Evolutionary conservation across 2,888 invertebrate species (phyloP).

Genomic region (Cremastinae sp.): DNA sequence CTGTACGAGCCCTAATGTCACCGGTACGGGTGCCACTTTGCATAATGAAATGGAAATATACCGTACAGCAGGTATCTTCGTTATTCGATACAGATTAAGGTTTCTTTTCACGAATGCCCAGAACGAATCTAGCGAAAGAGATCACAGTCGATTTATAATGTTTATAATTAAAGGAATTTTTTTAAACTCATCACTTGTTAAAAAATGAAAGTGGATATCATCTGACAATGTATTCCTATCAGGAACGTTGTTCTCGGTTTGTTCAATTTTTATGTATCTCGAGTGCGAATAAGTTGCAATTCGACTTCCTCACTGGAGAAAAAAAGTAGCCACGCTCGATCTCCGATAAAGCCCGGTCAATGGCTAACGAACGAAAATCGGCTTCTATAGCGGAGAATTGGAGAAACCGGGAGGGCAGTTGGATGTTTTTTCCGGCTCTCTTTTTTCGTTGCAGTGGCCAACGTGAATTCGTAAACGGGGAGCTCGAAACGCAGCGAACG

Average conservation of each 20-base stretch:
- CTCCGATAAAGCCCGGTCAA: constrained; percentile 73
- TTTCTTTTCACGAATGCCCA: constrained; percentile 64
- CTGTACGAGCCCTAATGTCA: constrained; percentile 69
- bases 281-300: constrained; percentile 23
- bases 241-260: constrained; percentile 33
- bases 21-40: constrained; percentile 73
- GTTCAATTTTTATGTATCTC: constrained; percentile 27
- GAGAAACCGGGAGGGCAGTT: constrained; percentile 64
- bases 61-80: constrained; percentile 76
- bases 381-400: constrained; percentile 58
- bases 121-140: constrained; percentile 69
- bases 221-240: constrained; percentile 36
- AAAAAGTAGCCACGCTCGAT: constrained; percentile 40
- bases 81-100: constrained; percentile 77
- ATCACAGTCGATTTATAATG: not conserved
- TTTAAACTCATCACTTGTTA: not conserved
- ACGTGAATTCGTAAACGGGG: constrained; percentile 76
- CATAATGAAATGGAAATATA: constrained; percentile 79
- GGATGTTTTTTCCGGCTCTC: constrained; percentile 60
- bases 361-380: constrained; percentile 76
- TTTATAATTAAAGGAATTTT: not conserved
- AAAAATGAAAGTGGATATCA: not conserved
- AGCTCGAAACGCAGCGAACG: constrained; percentile 52
- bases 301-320: constrained; percentile 39
- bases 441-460: constrained; percentile 57